phyloP scores from a whole-genome alignment of 2,888 invertebrate species.

The Dasypolia templi region DNA sequence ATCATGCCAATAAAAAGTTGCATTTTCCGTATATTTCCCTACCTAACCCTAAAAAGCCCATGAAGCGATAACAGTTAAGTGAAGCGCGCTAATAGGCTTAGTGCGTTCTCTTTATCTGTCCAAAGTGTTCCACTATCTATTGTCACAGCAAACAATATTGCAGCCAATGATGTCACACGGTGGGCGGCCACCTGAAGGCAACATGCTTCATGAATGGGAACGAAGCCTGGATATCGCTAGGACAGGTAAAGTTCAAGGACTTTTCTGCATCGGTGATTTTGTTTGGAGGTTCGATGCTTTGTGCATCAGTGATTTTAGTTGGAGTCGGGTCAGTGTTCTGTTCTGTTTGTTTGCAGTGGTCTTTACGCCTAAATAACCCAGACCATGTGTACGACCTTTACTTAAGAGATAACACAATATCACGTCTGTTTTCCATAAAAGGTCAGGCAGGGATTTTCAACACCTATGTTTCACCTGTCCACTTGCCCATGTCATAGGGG shows the following conservation, averaged over 20 bases:
- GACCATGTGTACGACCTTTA: neutral
- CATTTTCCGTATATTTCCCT: neutral
- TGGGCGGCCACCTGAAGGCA: constrained; percentile 41
- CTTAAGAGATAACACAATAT: neutral
- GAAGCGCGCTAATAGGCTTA: constrained; percentile 65
- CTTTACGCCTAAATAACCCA: neutral
- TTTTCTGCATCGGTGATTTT: constrained; percentile 34
- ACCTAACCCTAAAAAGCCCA: constrained; percentile 39
- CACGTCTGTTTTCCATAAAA: neutral
- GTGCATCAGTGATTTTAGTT: constrained; percentile 28
- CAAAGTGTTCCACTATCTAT: constrained; percentile 50
- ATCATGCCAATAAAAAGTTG: neutral
- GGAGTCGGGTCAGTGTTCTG: neutral
- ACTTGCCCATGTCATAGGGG: neutral
- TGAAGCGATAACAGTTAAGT: constrained; percentile 56
- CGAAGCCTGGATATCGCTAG: constrained; percentile 26
- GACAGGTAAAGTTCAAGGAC: constrained; percentile 53
- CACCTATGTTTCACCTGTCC: neutral
- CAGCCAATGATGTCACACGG: constrained; percentile 57
- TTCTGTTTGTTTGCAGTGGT: neutral
- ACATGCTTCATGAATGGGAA: constrained; percentile 52
- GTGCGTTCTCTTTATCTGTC: constrained; percentile 61
- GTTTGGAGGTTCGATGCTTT: neutral
- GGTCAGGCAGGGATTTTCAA: neutral
- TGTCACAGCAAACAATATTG: constrained; percentile 61